Base-by-base conservation (phyloP, 2,113 vertebrate species). In the Pagrus major region DNA sequence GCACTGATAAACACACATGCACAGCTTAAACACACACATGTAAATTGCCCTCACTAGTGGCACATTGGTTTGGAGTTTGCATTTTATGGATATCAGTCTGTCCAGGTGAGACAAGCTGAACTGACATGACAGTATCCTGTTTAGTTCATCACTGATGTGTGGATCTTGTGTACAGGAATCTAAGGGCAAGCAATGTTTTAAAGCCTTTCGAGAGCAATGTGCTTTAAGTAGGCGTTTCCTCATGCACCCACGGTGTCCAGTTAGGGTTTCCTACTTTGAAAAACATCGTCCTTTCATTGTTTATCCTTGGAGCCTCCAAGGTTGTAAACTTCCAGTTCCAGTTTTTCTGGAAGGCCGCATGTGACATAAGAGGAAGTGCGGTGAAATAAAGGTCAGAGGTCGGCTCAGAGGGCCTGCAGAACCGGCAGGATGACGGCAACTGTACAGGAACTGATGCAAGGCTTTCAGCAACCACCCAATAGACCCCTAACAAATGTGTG, bases 351-450 rank as follows among this genome's bases (percentile, higher is more conserved):
- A 80, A 55, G 4, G 12, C 61, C 2, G 10, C 66, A 49, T 70
- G 86, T 89, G 67, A 86, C 73, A 74, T 8, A 29, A 58, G 73
- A 82, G 86, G 86, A 92, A 80, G 58, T 65, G 70, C 33, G 52
- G 8, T 65, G 47, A 81, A 74, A 56, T 51, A 52, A 51, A 64
- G 81, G 83, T 88, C 80, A 73, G 61, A 66, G 86, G 85, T 89
- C 83, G 87, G 25, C 47, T 49, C 3, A 35, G 52, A 69, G 47
- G 80, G 47, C 61, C 61, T 6, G 65, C 37, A 56, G 64, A 73
- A 52, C 66, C 56, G 87, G 70, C 82, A 47, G 39, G 47, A 31
- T 71, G 71, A 73, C 80, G 60, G 76, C 31, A 59, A 39, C 27
- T 14, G 47, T 4, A 54, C 25, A 78, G 67, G n/a, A 72, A 42